Evolutionary conservation across 2,113 vertebrate genomes (phyloP), one percentile per base, ranked within the genome.

Genomic region (Himantopus leucocephalus): DNA sequence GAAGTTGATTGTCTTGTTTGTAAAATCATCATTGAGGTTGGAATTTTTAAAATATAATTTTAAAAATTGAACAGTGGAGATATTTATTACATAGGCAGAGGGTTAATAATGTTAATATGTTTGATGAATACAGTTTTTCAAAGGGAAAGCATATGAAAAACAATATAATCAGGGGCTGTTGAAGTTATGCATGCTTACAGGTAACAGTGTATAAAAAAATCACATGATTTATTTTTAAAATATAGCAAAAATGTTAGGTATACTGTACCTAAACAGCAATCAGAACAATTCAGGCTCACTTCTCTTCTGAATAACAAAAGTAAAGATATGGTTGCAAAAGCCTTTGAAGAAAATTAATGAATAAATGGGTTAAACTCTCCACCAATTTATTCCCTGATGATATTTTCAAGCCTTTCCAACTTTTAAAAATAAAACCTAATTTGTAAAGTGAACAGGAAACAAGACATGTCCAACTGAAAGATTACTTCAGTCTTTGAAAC

Each of bases 401-500:
- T 94, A 53, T 0, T 3, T 80, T 90, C 37, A 50, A 90, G 35
- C 19, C 35, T 71, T 93, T 80, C 63, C 26, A 95, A 53, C 27
- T 93, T 85, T 52, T 41, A 75, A 94, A 95, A 96, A 78, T 90
- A 77, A 88, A 94, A 73, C n/a, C 37, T 75, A 48, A 74, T 93
- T 84, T 90, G 21, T 73, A 43, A 77, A 66, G 22, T 74, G 89
- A 86, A 41, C 41, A 78, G 58, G 64, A 96, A 95, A 90, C 67
- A 70, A 7, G 16, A 86, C 3, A 4, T 55, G 59, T 92, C 6
- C 4, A 83, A 66, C 9, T 91, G 86, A 92, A 81, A 90, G 48
- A 93, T 90, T 85, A 52, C 41, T 81, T 97, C 39, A 58, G 91
- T 95, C 76, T 96, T 85, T 80, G 77, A 86, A 96, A 92, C 34